Base-by-base conservation (phyloP, 2,797 vertebrate species). In the Chiroxiphia lanceolata region DNA sequence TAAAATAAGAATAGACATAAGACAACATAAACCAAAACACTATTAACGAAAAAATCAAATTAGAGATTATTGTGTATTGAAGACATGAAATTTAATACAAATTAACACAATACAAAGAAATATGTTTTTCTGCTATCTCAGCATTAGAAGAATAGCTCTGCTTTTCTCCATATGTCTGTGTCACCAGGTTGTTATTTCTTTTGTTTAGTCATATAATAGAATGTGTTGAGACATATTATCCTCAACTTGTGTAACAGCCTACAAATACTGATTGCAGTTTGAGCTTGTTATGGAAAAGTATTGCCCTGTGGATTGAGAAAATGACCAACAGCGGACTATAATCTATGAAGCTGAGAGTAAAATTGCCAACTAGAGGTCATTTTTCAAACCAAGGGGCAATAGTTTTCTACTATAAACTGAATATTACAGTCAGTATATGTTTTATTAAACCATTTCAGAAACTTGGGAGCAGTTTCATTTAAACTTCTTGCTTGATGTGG, bases 381-480 rank as follows among this genome's bases (percentile, higher is more conserved):
- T 98, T 98, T 98, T 98, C 98, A 98, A 98, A 97, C 98, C 93
- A 97, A 98, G 97, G 98, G 98, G 97, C 97, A 96, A 98, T 98
- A 96, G 97, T 98, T 98, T 98, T 98, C 98, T 97, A 96, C 97
- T 97, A 97, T 98, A 98, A 98, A 98, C 97, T 96, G 98, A 97
- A 96, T 97, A 97, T 96, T 98, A 98, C 97, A 98, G 98, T 97
- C 98, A 97, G 98, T 98, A 96, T 98, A 97, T 97, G 98, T 98
- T 98, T 98, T 98, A 98, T 98, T 98, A 98, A 98, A 98, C 98
- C 97, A 97, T 98, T 98, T 97, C 92, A 97, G 98, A 98, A 97
- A 97, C 98, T 98, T 97, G 98, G 98, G 98, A 98, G 98, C 97
- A 96, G 90, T 98, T 98, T 97, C 96, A 93, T 97, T 98, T 98